Evolutionary conservation across 2,113 vertebrate species (phyloP).

Genomic region (Cyanoramphus novaezelandiae): DNA sequence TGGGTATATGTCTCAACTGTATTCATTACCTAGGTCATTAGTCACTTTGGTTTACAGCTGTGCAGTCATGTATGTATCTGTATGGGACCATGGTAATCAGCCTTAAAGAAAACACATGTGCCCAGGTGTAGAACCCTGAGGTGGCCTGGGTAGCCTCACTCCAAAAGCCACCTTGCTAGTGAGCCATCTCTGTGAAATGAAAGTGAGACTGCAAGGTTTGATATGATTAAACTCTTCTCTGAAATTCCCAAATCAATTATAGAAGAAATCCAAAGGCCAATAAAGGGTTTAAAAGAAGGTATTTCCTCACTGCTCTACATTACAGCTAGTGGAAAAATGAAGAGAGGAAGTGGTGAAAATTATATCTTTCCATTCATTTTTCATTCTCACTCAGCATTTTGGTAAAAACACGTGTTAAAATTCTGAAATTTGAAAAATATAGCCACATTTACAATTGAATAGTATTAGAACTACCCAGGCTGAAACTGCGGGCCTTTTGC

Average conservation of each 20-base stretch:
- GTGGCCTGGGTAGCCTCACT: not conserved
- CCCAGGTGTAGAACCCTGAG: not conserved
- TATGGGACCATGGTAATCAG: not conserved
- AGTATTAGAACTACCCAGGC: not conserved
- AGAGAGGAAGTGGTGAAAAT: not conserved
- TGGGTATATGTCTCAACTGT: not conserved
- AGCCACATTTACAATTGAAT: not conserved
- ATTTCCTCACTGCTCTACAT: not conserved
- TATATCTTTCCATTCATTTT: not conserved
- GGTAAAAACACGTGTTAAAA: constrained; percentile 3
- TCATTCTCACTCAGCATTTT: constrained; percentile 11
- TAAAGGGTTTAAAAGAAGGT: not conserved
- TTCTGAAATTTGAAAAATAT: constrained; percentile 26
- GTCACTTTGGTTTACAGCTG: not conserved
- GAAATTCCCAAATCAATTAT: not conserved
- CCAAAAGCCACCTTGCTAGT: not conserved
- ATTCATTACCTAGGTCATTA: not conserved
- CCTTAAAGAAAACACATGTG: not conserved
- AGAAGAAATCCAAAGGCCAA: not conserved
- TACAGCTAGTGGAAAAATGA: not conserved
- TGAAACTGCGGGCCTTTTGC: not conserved
- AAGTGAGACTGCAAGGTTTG: not conserved
- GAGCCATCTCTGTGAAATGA: not conserved
- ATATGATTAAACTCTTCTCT: not conserved
- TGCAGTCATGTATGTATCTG: not conserved